Base-by-base conservation (phyloP, 2,113 vertebrate species). In the Lanius ludovicianus region DNA sequence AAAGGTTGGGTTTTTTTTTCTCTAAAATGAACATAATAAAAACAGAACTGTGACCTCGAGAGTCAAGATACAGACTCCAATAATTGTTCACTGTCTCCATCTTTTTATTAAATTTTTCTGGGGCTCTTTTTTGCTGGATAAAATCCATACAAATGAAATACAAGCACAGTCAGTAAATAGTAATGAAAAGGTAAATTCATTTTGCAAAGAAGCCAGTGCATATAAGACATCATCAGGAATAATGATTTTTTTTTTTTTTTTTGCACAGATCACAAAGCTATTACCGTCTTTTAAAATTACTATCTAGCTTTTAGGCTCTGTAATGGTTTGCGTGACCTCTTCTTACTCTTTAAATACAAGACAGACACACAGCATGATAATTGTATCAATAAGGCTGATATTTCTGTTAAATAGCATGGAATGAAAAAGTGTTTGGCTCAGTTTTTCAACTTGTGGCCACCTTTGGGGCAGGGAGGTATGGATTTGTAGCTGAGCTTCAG, bases 141-240 rank as follows among this genome's bases (percentile, higher is more conserved):
- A 97, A 98, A 98, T 98, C 98, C 91, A 98, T 98, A 98, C 96
- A 98, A 98, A 98, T 98, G 95, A 94, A 98, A 98, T 98, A 89
- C 84, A 96, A 89, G 89, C 59, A 84, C 68, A 97, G 96, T 98
- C 97, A 97, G 96, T 98, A 98, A 98, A 98, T 98, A 98, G 97
- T 97, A 98, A 97, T 97, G 97, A 98, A 98, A 98, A 98, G 94
- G 96, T 96, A 97, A 98, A 98, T 98, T 97, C 87, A 87, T 97
- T 98, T 98, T 97, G 87, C 92, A 73, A 91, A 96, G 95, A 95
- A 98, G 90, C 69, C 84, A 90, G 93, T 97, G 73, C 96, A 95
- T 98, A 95, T 91, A 96, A 97, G 96, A 95, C 97, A 98, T 98
- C 96, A 96, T 97, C 91, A 97, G 84, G 93, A 97, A 96, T 97